phyloP scores from a whole-genome alignment of 2,797 vertebrate genomes.

The Mionectes olivaceus region DNA sequence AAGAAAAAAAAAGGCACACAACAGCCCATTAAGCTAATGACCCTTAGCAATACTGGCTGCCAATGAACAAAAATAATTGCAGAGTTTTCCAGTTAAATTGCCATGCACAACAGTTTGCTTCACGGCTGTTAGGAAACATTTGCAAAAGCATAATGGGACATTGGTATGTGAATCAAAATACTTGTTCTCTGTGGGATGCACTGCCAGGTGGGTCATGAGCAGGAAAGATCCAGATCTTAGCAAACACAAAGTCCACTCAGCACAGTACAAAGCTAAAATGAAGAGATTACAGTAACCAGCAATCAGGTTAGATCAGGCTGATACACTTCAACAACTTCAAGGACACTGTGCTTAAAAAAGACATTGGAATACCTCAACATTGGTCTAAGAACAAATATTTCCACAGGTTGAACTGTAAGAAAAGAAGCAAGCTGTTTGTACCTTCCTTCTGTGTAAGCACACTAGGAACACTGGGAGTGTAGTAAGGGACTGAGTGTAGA shows the following conservation, averaged over 20 bases:
- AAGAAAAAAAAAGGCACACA: not conserved
- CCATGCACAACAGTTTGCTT: constrained; percentile 6
- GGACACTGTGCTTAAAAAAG: not conserved
- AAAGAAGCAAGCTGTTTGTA: not conserved
- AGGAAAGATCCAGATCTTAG: not conserved
- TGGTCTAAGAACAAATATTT: not conserved
- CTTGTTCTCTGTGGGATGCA: not conserved
- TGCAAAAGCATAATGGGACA: not conserved
- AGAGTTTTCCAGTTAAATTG: constrained; percentile 45
- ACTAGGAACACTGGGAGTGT: not conserved
- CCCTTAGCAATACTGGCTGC: not conserved
- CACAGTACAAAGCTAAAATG: not conserved
- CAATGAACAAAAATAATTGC: constrained; percentile 40
- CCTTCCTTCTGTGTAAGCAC: not conserved
- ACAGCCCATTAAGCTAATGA: constrained; percentile 37
- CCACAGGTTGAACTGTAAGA: not conserved
- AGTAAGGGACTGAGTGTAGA: not conserved
- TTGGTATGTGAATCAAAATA: not conserved
- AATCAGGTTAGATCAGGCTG: not conserved
- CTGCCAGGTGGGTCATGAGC: not conserved
- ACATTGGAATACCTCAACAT: not conserved
- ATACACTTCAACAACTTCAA: not conserved
- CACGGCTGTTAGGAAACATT: not conserved
- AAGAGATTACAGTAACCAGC: not conserved
- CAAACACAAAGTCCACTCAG: not conserved